A percentile compares a stretch with the other conserved stretches of the same genome.
These are phyloP conservation scores for Thera obeliscata DNA, from an alignment of 2,888 invertebrate genomes.

Conservation along the genomic window DNA sequence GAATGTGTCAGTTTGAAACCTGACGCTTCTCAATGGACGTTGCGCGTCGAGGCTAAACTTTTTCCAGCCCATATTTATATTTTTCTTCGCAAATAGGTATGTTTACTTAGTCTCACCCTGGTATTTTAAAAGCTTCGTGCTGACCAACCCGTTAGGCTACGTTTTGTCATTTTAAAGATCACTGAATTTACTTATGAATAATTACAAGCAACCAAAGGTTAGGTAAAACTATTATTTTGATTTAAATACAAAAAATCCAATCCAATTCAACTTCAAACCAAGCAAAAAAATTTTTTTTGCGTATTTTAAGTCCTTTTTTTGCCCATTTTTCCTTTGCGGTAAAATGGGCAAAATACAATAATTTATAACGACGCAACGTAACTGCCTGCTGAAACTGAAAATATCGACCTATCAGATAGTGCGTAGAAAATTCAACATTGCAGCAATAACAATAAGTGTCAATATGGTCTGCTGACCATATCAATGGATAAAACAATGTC, in stretches of 20 bases:
- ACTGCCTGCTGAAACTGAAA: neutral
- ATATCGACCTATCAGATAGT: conserved; percentile 3
- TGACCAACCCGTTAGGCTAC: too few relatives aligned
- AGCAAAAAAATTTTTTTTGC: too few relatives aligned
- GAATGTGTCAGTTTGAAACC: conserved; percentile 52
- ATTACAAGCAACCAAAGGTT: too few relatives aligned
- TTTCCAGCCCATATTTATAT: neutral
- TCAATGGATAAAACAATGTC: conserved; percentile 2
- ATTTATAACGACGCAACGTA: neutral
- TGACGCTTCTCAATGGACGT: conserved; percentile 17
- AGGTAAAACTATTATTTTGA: too few relatives aligned
- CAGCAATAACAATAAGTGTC: neutral
- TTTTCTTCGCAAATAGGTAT: too few relatives aligned
- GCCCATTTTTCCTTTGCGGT: too few relatives aligned
- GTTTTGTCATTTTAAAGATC: too few relatives aligned
- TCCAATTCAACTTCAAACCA: too few relatives aligned
- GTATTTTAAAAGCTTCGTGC: neutral
- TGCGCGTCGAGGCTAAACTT: neutral
- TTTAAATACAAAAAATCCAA: too few relatives aligned
- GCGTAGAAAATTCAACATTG: neutral
- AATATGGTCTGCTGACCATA: neutral
- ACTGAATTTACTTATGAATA: too few relatives aligned
- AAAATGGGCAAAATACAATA: neutral
- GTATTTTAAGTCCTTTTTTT: too few relatives aligned
- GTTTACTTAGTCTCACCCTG: neutral